Percentiles rank a stretch among this genome's conserved stretches.
Evolutionary conservation across 92 coral and sea anemone genomes (phyloP).

Genomic region (Phenganax stokvisi): DNA sequence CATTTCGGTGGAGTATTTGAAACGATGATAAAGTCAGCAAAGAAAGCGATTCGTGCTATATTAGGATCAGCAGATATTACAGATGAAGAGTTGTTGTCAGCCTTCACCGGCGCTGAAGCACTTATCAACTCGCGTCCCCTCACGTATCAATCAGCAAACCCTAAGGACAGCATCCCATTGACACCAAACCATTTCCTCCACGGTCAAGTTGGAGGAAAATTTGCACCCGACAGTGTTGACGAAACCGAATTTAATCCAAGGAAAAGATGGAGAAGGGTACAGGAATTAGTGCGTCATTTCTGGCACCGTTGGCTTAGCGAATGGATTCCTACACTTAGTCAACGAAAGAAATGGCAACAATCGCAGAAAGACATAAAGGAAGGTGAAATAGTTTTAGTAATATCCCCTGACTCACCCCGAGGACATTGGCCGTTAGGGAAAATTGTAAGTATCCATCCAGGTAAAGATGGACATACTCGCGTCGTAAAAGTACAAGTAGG

Average conservation of each 20-base stretch:
- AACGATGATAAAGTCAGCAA: slow-evolving; percentile 52
- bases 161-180: slow-evolving; percentile 39
- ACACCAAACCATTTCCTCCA: slow-evolving; percentile 45
- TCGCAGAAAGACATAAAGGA: too few relatives aligned
- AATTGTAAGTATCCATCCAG: too few relatives aligned
- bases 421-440: too few relatives aligned
- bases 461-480: too few relatives aligned
- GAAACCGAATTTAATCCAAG: slow-evolving; percentile 38
- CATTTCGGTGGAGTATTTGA: slow-evolving; percentile 55
- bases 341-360: too few relatives aligned
- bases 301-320: too few relatives aligned
- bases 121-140: slow-evolving; percentile 49
- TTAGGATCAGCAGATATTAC: slow-evolving; percentile 42
- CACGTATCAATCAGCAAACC: slow-evolving; percentile 48
- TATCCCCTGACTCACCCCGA: too few relatives aligned
- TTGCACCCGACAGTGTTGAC: slow-evolving; percentile 47
- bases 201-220: slow-evolving; percentile 44
- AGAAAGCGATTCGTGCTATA: slow-evolving; percentile 47
- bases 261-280: slow-evolving; percentile 46
- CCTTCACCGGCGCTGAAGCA: slow-evolving; percentile 46
- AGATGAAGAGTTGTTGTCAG: slow-evolving; percentile 42
- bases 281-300: slow-evolving; percentile 9
- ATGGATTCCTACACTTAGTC: too few relatives aligned
- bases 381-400: too few relatives aligned
- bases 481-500: too few relatives aligned